These are phyloP conservation scores for Peromyscus maniculatus DNA, from an alignment of 2,113 vertebrate species.

Conservation along the genomic window DNA sequence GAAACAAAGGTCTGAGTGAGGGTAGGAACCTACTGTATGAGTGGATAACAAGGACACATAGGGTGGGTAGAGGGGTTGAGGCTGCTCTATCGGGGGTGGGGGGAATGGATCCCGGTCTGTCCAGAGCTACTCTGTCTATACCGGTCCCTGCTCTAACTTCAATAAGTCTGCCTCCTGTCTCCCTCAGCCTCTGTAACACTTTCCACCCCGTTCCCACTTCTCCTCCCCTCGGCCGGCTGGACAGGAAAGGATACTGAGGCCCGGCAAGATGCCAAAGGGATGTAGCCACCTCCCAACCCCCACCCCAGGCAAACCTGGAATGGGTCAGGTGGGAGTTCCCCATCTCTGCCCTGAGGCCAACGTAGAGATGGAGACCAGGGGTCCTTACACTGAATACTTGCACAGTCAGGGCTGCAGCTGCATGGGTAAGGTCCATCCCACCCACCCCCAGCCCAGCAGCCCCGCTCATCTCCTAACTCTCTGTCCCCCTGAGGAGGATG, in stretches of 20 bases:
- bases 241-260: neutral
- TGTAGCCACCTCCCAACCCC: neutral
- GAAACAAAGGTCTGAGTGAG: no score
- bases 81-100: neutral
- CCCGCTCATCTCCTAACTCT: rapidly evolving
- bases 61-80: neutral
- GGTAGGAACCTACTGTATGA: neutral
- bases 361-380: neutral
- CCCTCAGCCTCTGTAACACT: neutral
- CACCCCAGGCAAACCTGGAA: neutral
- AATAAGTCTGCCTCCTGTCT: neutral
- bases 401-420: neutral
- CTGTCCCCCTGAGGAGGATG: neutral
- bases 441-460: neutral
- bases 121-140: rapidly evolving
- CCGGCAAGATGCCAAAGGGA: neutral
- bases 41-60: neutral
- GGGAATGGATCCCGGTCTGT: neutral
- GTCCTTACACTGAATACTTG: neutral
- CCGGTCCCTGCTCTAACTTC: neutral
- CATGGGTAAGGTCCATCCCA: neutral
- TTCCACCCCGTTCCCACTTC: neutral
- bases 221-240: no score
- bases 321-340: neutral
- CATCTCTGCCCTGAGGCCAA: neutral